These are phyloP conservation scores for Umimayanthus chanpuru DNA, from an alignment of 92 coral and sea anemone species.

Conservation along the genomic window DNA sequence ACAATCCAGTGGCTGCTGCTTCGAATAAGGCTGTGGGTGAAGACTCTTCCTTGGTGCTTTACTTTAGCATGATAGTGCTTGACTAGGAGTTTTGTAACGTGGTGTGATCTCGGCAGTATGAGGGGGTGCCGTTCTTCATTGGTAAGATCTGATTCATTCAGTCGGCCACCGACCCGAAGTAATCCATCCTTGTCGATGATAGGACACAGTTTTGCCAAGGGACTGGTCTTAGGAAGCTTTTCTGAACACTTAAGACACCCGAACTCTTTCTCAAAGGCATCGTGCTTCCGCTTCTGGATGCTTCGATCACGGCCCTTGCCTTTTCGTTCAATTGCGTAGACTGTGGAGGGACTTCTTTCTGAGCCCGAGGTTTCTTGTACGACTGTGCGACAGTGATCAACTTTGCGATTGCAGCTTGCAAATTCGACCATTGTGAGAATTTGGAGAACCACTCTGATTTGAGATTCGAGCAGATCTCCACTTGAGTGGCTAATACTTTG, in stretches of 20 bases:
- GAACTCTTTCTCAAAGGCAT: slow-evolving; percentile 41
- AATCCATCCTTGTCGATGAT: slow-evolving; percentile 44
- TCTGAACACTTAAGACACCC: background rate
- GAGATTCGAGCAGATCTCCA: slow-evolving; percentile 1
- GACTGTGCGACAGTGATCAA: background rate
- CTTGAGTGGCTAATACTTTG: slow-evolving; percentile 25
- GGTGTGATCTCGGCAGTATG: slow-evolving; percentile 47
- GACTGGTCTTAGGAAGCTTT: slow-evolving; percentile 44
- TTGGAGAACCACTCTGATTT: slow-evolving; percentile 40
- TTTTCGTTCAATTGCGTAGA: background rate
- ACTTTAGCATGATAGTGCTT: slow-evolving; percentile 46
- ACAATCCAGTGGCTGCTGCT: slow-evolving; percentile 57
- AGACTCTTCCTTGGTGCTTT: slow-evolving; percentile 59
- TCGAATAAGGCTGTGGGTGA: slow-evolving; percentile 50
- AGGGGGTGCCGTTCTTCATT: slow-evolving; percentile 58
- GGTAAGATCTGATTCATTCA: slow-evolving; percentile 44
- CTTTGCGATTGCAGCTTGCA: slow-evolving; percentile 37
- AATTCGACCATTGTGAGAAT: slow-evolving; percentile 43
- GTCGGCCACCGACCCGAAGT: slow-evolving; percentile 56
- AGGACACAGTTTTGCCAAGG: slow-evolving; percentile 40
- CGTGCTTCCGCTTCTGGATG: no score
- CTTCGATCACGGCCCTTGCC: slow-evolving; percentile 37
- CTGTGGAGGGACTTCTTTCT: no score
- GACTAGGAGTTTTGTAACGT: slow-evolving; percentile 41
- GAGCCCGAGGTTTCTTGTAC: background rate